phyloP scores from a whole-genome alignment of 2,113 vertebrate species.

The Empidonax alnorum region DNA sequence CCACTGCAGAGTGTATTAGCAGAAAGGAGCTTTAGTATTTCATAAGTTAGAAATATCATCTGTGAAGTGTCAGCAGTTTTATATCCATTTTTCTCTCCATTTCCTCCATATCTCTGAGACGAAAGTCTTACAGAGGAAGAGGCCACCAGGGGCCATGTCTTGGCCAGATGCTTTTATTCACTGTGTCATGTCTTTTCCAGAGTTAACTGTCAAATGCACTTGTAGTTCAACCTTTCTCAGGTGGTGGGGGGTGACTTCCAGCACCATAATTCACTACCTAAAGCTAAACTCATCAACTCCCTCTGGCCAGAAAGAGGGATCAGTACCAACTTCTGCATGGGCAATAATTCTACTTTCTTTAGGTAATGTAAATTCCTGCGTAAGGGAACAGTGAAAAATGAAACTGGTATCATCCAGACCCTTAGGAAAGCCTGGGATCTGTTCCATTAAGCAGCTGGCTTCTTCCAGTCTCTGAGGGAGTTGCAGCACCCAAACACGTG shows the following conservation, averaged over 20 bases:
- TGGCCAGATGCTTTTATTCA: conserved; percentile 54
- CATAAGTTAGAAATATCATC: conserved; percentile 51
- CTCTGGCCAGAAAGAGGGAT: neutral
- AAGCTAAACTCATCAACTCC: neutral
- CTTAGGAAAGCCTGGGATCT: neutral
- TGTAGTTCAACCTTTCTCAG: neutral
- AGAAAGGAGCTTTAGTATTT: conserved; percentile 46
- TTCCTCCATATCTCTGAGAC: conserved; percentile 24
- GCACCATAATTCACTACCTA: neutral
- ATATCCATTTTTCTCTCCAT: conserved; percentile 49
- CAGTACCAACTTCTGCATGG: neutral
- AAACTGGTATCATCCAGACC: no score
- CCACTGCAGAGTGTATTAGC: conserved; percentile 47
- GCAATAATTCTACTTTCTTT: accelerated
- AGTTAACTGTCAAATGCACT: conserved; percentile 23
- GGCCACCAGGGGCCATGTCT: conserved; percentile 48
- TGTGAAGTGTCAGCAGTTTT: conserved; percentile 61
- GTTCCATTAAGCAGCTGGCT: neutral
- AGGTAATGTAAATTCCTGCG: neutral
- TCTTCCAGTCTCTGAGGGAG: neutral
- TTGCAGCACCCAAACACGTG: neutral
- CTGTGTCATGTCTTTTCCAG: conserved; percentile 19
- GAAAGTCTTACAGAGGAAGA: conserved; percentile 10
- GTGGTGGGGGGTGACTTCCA: neutral
- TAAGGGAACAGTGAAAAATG: neutral